Conservation (phyloP, 2,113 vertebrate genomes). For the Paradoxurus hermaphroditus region DNA sequence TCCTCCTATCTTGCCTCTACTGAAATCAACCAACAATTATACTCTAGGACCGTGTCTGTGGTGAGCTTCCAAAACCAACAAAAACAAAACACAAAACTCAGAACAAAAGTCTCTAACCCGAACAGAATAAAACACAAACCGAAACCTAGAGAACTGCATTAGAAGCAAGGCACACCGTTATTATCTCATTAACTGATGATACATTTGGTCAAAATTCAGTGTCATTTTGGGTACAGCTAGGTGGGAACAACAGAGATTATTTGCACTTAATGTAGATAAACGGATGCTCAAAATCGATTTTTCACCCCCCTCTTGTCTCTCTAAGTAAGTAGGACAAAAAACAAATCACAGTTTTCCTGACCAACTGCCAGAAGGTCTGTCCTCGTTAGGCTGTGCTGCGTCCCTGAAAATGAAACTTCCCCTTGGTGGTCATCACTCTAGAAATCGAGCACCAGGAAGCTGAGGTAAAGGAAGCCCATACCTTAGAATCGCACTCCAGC, state of each 20-base stretch:
- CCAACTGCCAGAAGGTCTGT: not conserved
- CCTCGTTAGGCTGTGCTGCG: not conserved
- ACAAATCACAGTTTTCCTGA: not conserved
- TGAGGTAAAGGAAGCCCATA: accelerated
- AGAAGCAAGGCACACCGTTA: not conserved
- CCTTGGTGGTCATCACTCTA: not conserved
- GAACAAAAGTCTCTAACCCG: not conserved
- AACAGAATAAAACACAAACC: not conserved
- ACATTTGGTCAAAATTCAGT: not conserved
- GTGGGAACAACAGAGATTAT: not conserved
- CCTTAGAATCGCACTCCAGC: not conserved
- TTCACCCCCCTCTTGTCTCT: not conserved
- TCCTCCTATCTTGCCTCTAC: not conserved
- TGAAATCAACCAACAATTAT: not conserved
- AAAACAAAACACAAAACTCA: not conserved
- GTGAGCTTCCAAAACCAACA: not conserved
- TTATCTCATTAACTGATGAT: not conserved
- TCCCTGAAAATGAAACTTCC: not conserved
- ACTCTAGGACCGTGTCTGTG: not conserved
- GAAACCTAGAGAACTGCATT: not conserved
- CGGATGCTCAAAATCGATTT: not conserved
- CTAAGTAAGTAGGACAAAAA: not conserved
- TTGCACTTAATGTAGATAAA: not conserved
- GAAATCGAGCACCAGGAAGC: not conserved
- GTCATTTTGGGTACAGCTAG: not conserved